Evolutionary conservation across 1,140 invertebrate genomes (phyloP).

Genomic region (Drosophila azteca): DNA sequence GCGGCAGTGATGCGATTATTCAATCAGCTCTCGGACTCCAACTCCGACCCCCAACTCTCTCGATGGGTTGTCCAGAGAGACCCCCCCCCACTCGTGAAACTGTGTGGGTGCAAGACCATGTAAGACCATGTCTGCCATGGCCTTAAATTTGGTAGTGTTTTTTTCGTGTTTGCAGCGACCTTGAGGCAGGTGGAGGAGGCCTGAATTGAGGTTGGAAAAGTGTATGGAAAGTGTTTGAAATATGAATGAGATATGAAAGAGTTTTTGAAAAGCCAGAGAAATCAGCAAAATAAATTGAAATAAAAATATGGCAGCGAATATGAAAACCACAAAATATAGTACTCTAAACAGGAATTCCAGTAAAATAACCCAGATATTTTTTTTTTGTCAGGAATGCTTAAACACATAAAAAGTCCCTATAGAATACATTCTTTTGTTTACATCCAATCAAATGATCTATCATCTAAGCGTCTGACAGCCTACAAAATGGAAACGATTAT

Average conservation of each 20-base stretch:
- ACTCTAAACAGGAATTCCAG: too few relatives aligned
- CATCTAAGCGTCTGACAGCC: constrained; percentile 16
- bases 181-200: constrained; percentile 8
- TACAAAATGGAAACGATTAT: neutral
- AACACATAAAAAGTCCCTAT: neutral
- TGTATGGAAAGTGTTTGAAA: neutral
- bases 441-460: neutral
- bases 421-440: neutral
- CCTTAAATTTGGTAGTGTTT: constrained; percentile 2
- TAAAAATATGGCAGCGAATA: too few relatives aligned
- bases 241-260: too few relatives aligned
- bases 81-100: neutral
- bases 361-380: too few relatives aligned
- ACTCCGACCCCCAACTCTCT: constrained; percentile 16
- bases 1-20: constrained; percentile 68
- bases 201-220: neutral
- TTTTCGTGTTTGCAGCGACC: neutral
- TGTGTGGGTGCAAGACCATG: constrained; percentile 14
- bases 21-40: constrained; percentile 54
- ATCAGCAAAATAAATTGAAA: too few relatives aligned
- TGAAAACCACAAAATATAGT: too few relatives aligned
- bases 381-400: neutral
- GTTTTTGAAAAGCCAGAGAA: too few relatives aligned
- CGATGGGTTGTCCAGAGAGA: constrained; percentile 58
- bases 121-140: constrained; percentile 32